phyloP scores from a whole-genome alignment of 2,113 vertebrate genomes.

The Caretta caretta region DNA sequence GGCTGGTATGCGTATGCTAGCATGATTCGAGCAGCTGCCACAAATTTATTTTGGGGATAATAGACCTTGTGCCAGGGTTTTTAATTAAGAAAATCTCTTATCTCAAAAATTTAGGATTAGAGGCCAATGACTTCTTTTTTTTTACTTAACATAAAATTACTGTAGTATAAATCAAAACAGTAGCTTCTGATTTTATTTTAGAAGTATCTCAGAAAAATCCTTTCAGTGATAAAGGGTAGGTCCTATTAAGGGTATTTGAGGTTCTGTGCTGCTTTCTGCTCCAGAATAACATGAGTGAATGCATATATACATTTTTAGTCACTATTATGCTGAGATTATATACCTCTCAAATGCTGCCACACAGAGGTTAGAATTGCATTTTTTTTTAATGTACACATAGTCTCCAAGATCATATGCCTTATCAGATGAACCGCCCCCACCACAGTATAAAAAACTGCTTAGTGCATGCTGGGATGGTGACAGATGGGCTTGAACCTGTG shows the following conservation, averaged over 20 bases:
- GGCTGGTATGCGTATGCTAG: accelerated
- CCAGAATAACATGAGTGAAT: background rate
- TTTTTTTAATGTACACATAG: background rate
- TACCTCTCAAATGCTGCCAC: background rate
- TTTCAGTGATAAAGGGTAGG: background rate
- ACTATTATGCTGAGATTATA: background rate
- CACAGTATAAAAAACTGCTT: background rate
- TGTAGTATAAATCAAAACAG: background rate
- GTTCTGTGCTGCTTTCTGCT: background rate
- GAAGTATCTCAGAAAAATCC: background rate
- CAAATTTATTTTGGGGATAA: accelerated
- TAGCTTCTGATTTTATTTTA: background rate
- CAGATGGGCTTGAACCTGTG: background rate
- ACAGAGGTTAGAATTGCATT: background rate
- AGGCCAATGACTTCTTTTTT: background rate
- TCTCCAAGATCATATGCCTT: background rate
- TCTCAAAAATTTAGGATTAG: background rate
- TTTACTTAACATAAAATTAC: background rate
- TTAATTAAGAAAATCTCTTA: background rate
- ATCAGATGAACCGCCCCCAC: background rate
- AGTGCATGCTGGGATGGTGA: background rate
- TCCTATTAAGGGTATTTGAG: background rate
- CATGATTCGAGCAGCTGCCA: background rate
- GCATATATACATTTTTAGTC: background rate
- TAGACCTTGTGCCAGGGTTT: background rate